These are phyloP conservation scores for Scolanthus callimorphus DNA, from an alignment of 92 coral and sea anemone genomes.

Conservation along the genomic window DNA sequence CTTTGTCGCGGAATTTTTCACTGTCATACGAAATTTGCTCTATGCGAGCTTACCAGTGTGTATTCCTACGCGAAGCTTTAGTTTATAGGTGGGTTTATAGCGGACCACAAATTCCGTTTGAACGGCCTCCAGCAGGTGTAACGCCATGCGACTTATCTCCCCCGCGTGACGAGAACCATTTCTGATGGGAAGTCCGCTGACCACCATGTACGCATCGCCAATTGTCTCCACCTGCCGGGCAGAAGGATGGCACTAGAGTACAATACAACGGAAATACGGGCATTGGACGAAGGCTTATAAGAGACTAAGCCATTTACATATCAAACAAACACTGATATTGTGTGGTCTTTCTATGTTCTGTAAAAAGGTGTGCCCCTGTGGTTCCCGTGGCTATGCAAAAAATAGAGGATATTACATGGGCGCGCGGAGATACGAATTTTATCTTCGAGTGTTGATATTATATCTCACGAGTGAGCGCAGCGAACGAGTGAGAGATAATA, in stretches of 20 bases:
- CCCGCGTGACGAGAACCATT: constrained; percentile 92
- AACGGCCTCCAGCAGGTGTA: constrained; percentile 88
- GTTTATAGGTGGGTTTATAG: constrained; percentile 80
- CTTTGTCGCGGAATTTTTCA: too few relatives aligned
- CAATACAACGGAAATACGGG: constrained; percentile 87
- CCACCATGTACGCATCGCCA: constrained; percentile 99
- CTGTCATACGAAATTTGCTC: too few relatives aligned
- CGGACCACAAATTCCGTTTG: constrained; percentile 81
- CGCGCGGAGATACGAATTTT: too few relatives aligned
- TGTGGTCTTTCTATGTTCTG: too few relatives aligned
- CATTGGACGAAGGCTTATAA: constrained; percentile 66
- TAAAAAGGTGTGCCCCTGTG: too few relatives aligned
- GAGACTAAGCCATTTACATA: too few relatives aligned
- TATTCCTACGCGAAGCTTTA: constrained; percentile 88
- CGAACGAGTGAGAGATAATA: too few relatives aligned
- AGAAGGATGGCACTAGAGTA: constrained; percentile 99
- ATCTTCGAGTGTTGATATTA: too few relatives aligned
- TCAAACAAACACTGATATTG: too few relatives aligned
- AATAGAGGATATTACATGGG: too few relatives aligned
- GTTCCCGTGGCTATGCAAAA: background rate
- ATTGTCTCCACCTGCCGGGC: constrained; percentile 99
- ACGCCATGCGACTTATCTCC: constrained; percentile 93
- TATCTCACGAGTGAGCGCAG: too few relatives aligned
- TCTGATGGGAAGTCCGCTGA: constrained; percentile 95
- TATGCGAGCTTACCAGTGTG: constrained; percentile 94